Evolutionary conservation across 2,888 invertebrate genomes (phyloP).

Genomic region (Melolontha melolontha): DNA sequence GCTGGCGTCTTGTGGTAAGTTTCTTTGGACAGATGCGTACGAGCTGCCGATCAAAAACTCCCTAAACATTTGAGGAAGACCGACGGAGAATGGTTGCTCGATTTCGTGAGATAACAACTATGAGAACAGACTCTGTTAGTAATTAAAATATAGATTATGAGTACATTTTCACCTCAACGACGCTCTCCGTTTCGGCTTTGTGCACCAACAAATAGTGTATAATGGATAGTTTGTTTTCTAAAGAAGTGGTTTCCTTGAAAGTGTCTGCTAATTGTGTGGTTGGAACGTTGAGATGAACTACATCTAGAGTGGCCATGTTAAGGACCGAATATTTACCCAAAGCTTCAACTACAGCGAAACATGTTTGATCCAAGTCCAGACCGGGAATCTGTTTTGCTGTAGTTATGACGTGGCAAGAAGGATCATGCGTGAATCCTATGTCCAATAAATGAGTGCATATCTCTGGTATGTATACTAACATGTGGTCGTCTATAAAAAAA

Average conservation of each 20-base stretch:
- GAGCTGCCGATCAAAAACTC: slow-evolving; percentile 85
- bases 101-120: slow-evolving; percentile 73
- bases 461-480: slow-evolving; percentile 86
- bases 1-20: slow-evolving; percentile 78
- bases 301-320: slow-evolving; percentile 79
- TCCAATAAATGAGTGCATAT: slow-evolving; percentile 88
- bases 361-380: slow-evolving; percentile 71
- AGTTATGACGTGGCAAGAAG: slow-evolving; percentile 82
- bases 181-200: slow-evolving; percentile 78
- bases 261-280: slow-evolving; percentile 77
- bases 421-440: slow-evolving; percentile 85
- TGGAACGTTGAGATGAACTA: slow-evolving; percentile 75
- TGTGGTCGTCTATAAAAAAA: slow-evolving; percentile 75
- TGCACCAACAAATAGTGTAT: slow-evolving; percentile 87
- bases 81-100: slow-evolving; percentile 72
- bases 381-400: slow-evolving; percentile 73
- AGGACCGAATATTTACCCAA: slow-evolving; percentile 70
- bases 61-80: slow-evolving; percentile 78
- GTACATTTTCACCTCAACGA: slow-evolving; percentile 72
- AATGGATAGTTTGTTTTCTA: slow-evolving; percentile 82
- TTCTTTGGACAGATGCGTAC: slow-evolving; percentile 77
- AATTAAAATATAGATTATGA: no score
- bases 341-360: slow-evolving; percentile 75
- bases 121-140: slow-evolving; percentile 48
- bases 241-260: slow-evolving; percentile 74